Percentiles rank a stretch among this genome's conserved stretches.
These are phyloP conservation scores for Ictalurus furcatus DNA, from an alignment of 2,113 vertebrate species.

Conservation along the genomic window DNA sequence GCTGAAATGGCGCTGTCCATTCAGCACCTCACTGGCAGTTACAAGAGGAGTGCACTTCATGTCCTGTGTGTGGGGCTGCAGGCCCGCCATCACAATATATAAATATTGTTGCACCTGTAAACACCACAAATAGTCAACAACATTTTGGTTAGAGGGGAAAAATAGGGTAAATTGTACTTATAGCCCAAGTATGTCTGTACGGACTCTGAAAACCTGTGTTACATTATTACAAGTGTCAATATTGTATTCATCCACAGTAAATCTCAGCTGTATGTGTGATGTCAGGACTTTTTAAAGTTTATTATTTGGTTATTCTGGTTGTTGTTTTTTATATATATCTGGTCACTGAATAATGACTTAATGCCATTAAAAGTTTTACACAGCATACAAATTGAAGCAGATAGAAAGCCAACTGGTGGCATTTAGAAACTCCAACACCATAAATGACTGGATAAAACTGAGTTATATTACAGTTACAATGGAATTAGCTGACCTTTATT, in stretches of 20 bases:
- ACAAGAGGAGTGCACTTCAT: no score
- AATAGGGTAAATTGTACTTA: not conserved
- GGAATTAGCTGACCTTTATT: conserved; percentile 8
- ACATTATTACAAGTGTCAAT: not conserved
- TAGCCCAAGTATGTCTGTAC: not conserved
- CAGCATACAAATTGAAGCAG: not conserved
- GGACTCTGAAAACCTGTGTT: not conserved
- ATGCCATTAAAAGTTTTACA: not conserved
- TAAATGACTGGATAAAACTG: not conserved
- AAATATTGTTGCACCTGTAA: not conserved
- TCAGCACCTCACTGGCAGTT: no score
- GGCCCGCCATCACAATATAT: no score
- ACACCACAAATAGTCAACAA: not conserved
- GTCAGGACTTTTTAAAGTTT: not conserved
- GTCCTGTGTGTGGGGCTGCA: no score
- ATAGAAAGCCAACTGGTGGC: not conserved
- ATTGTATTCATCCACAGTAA: not conserved
- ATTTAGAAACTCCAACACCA: not conserved
- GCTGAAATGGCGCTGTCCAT: no score
- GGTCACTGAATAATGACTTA: not conserved
- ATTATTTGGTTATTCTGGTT: not conserved
- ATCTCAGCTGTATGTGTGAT: not conserved
- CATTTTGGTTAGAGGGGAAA: not conserved
- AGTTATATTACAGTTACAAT: not conserved
- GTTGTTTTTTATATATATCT: not conserved